Percentiles rank a stretch among this genome's conserved stretches.
These are phyloP conservation scores for Halichoeres trimaculatus DNA, from an alignment of 2,113 vertebrate genomes.

Conservation along the genomic window DNA sequence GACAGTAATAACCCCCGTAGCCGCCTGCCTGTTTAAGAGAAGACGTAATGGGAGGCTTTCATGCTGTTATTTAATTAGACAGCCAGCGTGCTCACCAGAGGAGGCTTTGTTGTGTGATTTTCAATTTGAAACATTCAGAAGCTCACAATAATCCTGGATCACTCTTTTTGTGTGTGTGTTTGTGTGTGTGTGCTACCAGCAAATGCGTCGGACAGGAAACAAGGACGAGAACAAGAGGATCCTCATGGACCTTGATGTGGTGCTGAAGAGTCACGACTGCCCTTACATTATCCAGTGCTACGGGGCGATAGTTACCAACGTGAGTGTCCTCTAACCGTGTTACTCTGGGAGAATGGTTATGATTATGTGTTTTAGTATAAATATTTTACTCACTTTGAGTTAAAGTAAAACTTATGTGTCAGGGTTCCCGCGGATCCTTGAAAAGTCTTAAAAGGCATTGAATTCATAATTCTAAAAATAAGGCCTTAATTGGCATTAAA, in stretches of 20 bases:
- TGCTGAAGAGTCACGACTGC: slow-evolving; percentile 96
- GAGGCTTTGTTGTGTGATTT: slow-evolving; percentile 24
- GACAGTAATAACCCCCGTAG: slow-evolving; percentile 42
- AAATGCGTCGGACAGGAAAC: slow-evolving; percentile 97
- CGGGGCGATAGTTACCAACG: slow-evolving; percentile 95
- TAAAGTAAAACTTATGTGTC: too few species aligned
- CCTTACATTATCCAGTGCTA: slow-evolving; percentile 97
- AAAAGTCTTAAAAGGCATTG: too few species aligned
- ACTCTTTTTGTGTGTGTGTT: too few species aligned
- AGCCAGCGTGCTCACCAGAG: slow-evolving; percentile 18
- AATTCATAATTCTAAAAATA: too few species aligned
- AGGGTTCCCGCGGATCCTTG: too few species aligned
- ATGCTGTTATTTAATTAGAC: slow-evolving; percentile 45
- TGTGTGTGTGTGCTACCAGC: slow-evolving; percentile 79
- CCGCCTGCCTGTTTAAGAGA: slow-evolving; percentile 34
- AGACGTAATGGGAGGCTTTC: slow-evolving; percentile 56
- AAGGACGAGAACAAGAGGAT: slow-evolving; percentile 97
- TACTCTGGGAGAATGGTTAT: background rate
- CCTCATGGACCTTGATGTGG: slow-evolving; percentile 95
- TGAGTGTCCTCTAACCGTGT: slow-evolving; percentile 69
- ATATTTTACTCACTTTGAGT: background rate
- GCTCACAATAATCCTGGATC: too few species aligned
- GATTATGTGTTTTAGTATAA: background rate
- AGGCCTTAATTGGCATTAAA: too few species aligned
- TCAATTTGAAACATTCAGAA: background rate